phyloP scores from a whole-genome alignment of 2,888 invertebrate species.

The Euclidia mi region DNA sequence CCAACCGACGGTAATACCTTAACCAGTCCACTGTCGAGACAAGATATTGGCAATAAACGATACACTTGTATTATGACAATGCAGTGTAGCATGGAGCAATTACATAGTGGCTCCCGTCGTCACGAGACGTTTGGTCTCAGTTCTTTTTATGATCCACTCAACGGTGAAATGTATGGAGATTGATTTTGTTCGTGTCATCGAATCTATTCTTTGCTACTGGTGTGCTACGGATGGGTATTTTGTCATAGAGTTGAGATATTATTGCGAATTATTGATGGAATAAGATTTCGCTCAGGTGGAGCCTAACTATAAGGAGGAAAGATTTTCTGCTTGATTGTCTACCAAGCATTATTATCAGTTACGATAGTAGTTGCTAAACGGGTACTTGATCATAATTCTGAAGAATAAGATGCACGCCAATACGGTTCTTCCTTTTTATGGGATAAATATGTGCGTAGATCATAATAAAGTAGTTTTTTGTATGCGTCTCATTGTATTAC shows the following conservation, averaged over 20 bases:
- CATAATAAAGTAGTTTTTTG: too few species aligned
- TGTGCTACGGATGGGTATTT: constrained; percentile 23
- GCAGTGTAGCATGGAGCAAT: constrained; percentile 72
- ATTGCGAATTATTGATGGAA: too few species aligned
- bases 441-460: too few species aligned
- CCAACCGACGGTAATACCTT: constrained; percentile 42
- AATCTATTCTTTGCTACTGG: constrained; percentile 53
- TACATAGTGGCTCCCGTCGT: constrained; percentile 72
- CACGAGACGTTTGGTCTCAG: constrained; percentile 60
- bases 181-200: constrained; percentile 67
- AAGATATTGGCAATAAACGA: constrained; percentile 64
- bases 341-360: too few species aligned
- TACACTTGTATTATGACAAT: constrained; percentile 76
- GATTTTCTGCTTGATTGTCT: too few species aligned
- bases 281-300: too few species aligned
- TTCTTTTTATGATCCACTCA: constrained; percentile 65
- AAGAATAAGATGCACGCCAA: too few species aligned
- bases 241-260: constrained; percentile 11
- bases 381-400: too few species aligned
- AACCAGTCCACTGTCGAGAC: constrained; percentile 49
- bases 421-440: too few species aligned
- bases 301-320: too few species aligned
- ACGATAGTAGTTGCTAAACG: too few species aligned
- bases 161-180: constrained; percentile 73
- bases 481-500: too few species aligned